These are phyloP conservation scores for Cyprinodon diabolis DNA, from an alignment of 2,797 vertebrate genomes.

Conservation along the genomic window DNA sequence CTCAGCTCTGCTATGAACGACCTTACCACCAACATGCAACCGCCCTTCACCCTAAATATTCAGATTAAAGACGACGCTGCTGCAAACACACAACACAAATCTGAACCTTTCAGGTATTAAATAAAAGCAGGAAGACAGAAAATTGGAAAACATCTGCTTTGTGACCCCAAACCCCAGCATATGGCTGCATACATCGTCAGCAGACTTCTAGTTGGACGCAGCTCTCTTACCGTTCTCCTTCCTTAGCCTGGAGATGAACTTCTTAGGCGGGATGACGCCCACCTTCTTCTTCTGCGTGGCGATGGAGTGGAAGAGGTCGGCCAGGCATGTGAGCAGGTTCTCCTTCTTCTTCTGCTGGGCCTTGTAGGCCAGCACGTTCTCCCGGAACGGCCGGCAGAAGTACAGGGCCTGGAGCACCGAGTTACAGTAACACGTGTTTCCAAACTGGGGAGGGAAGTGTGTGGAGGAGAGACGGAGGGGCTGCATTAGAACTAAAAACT, in stretches of 20 bases:
- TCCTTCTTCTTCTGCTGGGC: slow-evolving; percentile 98
- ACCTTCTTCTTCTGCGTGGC: slow-evolving; percentile 99
- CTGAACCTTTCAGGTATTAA: neutral
- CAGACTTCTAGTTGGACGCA: neutral
- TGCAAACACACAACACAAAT: neutral
- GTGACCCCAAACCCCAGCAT: neutral
- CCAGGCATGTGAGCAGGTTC: slow-evolving; percentile 95
- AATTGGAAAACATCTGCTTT: neutral
- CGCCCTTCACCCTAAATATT: slow-evolving; percentile 56
- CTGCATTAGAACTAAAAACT: neutral
- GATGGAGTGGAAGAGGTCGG: slow-evolving; percentile 98
- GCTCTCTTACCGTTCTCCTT: slow-evolving; percentile 93
- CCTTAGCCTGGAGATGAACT: slow-evolving; percentile 95
- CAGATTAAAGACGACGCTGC: slow-evolving; percentile 32
- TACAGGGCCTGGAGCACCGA: slow-evolving; percentile 97
- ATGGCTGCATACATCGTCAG: neutral
- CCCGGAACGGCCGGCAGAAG: slow-evolving; percentile 96
- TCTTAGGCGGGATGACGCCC: slow-evolving; percentile 97
- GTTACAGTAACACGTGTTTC: slow-evolving; percentile 99
- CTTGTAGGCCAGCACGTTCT: slow-evolving; percentile 97
- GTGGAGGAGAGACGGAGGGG: neutral
- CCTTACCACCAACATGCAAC: slow-evolving; percentile 64
- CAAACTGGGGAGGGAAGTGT: slow-evolving; percentile 83
- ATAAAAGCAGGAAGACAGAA: too few species aligned
- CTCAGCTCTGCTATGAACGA: slow-evolving; percentile 45